Conservation (phyloP, 1,140 invertebrate species). For the Philopotamus ludificatus region DNA sequence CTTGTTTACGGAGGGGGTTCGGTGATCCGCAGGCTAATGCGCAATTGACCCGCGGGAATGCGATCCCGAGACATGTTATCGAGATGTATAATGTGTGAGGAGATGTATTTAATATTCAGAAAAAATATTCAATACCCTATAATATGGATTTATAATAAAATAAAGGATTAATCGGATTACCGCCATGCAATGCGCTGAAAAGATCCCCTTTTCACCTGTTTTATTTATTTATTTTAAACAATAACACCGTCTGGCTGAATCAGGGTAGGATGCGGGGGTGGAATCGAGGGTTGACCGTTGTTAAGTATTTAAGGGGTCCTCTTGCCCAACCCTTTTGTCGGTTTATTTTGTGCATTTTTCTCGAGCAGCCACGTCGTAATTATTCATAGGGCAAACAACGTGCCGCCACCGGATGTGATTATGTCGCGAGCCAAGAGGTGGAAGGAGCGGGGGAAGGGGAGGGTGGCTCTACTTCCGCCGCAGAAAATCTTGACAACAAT, state of each 20-base stretch:
- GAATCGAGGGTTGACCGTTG: conserved; percentile 31
- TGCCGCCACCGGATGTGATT: not conserved
- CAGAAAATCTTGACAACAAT: not conserved
- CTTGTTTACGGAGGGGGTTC: not conserved
- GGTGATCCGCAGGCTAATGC: not conserved
- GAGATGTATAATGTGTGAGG: too few relatives aligned
- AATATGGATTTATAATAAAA: too few relatives aligned
- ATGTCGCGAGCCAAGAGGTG: not conserved
- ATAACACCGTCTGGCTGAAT: too few relatives aligned
- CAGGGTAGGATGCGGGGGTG: too few relatives aligned
- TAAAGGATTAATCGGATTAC: too few relatives aligned
- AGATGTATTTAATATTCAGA: too few relatives aligned
- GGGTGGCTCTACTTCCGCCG: not conserved
- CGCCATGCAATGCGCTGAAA: too few relatives aligned
- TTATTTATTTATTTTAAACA: too few relatives aligned
- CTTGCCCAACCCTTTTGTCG: not conserved
- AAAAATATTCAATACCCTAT: too few relatives aligned
- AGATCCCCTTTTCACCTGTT: too few relatives aligned
- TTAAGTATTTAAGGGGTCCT: conserved; percentile 17
- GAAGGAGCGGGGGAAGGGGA: not conserved
- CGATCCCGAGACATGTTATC: too few relatives aligned
- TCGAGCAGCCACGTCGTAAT: not conserved
- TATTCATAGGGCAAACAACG: conserved; percentile 16
- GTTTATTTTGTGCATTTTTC: not conserved
- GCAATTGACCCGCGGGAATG: not conserved